Base-by-base conservation (phyloP, 2,888 invertebrate genomes). In the Habrosyne pyritoides region DNA sequence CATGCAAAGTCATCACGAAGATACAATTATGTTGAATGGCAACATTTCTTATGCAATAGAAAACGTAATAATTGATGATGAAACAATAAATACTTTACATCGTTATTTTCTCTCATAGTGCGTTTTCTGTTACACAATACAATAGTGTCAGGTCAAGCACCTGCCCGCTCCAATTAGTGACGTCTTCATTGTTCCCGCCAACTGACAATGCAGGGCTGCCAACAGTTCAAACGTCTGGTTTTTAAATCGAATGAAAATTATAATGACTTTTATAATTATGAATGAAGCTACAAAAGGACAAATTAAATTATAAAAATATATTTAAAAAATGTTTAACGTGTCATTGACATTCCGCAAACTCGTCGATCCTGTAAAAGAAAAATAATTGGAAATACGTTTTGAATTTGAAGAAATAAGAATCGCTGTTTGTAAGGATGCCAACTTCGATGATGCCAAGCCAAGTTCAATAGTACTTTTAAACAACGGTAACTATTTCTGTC, bases 121-220 rank as follows among this genome's bases (percentile, higher is more conserved):
- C 66, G 60, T 60, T 60, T 60, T 57, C 57, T 62, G 53, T 65
- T 64, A 60, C 65, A 66, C 69, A 67, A 63, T 64, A 54, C 53
- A 33, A 47, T 63, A 51, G 56, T 21, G 63, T 47, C 71, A 61
- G 85, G 84, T 86, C 86, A 87, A 85, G 81, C 85, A 87, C 88
- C 87, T 86, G 83, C 71, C 67, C 78, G 86, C 78, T 85, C 86
- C 69, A 87, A 87, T 88, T 89, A 87, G 81, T 79, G 73, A 79
- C 75, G 73, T 79, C 78, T 79, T 76, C 73, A 76, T 77, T 74
- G 75, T 75, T 64, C 59, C 60, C 48, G 55, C 61, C 61, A 62
- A 59, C 60, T 10, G 21, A 28, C 18, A 12, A 18, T 8, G 42
- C 61, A 75, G 69, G 70, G 72, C 56, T 71, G 71, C 33, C 68